Evolutionary conservation across 2,113 vertebrate genomes (phyloP).

Genomic region (Bambusicola thoracicus): DNA sequence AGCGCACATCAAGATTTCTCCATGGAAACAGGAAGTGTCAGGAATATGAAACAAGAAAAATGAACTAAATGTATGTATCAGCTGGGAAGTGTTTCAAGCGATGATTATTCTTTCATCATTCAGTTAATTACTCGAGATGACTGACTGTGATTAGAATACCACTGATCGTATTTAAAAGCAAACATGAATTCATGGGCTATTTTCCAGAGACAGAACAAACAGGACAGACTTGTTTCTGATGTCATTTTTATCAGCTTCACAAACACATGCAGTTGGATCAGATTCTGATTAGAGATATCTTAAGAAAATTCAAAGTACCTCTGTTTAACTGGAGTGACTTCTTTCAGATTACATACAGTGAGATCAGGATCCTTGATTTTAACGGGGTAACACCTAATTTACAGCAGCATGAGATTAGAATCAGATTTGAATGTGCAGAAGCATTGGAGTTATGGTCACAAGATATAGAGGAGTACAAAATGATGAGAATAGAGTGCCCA

Average conservation of each 20-base stretch:
- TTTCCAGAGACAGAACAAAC: not conserved
- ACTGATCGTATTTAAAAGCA: slow-evolving; percentile 8
- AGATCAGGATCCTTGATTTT: not conserved
- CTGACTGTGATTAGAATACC: not conserved
- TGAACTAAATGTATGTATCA: not conserved
- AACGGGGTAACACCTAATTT: not conserved
- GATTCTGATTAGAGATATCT: not conserved
- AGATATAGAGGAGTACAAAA: not conserved
- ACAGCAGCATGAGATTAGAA: not conserved
- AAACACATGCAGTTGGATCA: not conserved
- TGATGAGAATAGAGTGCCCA: not conserved
- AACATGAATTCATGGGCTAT: not conserved
- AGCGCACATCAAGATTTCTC: not conserved
- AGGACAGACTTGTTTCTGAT: not conserved
- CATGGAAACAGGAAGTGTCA: not conserved
- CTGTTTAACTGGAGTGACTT: not conserved
- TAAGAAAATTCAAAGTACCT: not conserved
- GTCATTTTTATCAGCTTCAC: not conserved
- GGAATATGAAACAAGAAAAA: not conserved
- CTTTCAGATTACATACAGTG: not conserved
- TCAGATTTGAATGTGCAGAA: not conserved
- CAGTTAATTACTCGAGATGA: not conserved
- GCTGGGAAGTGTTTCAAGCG: not conserved
- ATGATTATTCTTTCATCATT: not conserved
- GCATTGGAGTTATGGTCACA: not conserved